A percentile compares a stretch with the other conserved stretches of the same genome.
Evolutionary conservation across 1,140 invertebrate species (phyloP).

Genomic region (Eurosta solidaginis): DNA sequence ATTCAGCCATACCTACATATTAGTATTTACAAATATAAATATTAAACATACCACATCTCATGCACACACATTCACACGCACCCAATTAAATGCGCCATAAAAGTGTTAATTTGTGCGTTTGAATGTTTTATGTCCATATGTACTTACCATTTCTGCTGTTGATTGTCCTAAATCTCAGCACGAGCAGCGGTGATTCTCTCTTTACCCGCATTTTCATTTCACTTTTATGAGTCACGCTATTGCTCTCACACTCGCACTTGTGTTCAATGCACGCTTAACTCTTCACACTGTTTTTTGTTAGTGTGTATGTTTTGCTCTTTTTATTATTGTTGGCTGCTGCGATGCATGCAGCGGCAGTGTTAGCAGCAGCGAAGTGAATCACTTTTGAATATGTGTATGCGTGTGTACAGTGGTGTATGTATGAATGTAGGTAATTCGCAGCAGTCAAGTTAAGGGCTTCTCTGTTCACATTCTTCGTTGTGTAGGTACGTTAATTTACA

Average conservation of each 20-base stretch:
- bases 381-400: background rate
- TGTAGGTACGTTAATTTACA: background rate
- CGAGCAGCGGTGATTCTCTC: slow-evolving; percentile 67
- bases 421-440: slow-evolving; percentile 24
- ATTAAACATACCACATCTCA: background rate
- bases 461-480: background rate
- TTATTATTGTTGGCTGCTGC: slow-evolving; percentile 33
- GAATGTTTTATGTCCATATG: background rate
- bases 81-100: background rate
- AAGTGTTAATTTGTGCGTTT: background rate
- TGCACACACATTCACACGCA: background rate
- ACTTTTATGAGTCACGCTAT: slow-evolving; percentile 60
- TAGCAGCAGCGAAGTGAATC: slow-evolving; percentile 19
- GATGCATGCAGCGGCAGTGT: background rate
- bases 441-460: background rate
- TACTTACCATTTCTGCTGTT: slow-evolving; percentile 64
- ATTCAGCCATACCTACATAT: background rate
- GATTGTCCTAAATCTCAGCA: slow-evolving; percentile 66
- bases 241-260: slow-evolving; percentile 53
- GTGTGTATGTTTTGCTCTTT: slow-evolving; percentile 34
- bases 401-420: background rate
- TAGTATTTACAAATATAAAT: background rate
- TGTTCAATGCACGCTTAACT: background rate
- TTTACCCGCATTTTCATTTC: slow-evolving; percentile 68
- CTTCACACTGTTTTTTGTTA: slow-evolving; percentile 31